Base-by-base conservation (phyloP, 37 sponge, comb jelly and placozoan species). In the Petrosia ficiformis region DNA sequence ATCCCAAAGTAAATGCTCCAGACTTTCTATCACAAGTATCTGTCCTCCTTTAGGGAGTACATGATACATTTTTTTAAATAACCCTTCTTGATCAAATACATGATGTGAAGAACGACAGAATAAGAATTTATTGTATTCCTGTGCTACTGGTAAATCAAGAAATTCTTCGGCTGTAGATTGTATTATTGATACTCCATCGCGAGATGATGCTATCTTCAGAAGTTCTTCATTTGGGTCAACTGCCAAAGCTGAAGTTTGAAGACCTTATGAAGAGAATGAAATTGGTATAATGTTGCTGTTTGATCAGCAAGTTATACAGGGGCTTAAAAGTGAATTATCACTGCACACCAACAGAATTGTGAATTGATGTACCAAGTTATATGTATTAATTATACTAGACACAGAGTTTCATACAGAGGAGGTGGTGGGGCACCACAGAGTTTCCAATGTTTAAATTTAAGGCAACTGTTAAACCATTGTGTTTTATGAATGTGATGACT, bases 101-200 rank as follows among this genome's bases (percentile, higher is more conserved):
- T 67, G 68, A 29, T 67, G 8, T 2, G 36, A 2, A 67, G 36
- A 67, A 24, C 32, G 68, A 29, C 31, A 29, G 34, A 67, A 35
- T 1, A 67, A 37, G 2, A 67, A 35, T 37, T 10, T 67, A 4
- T 67, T 67, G 68, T 67, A 67, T n/a, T 67, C 34, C 32, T 29
- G 36, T 1, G 68, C 10, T 4, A 67, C 68, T n/a, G n/a, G n/a
- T n/a, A n/a, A n/a, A n/a, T n/a, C n/a, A n/a, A n/a, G n/a, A 67
- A 67, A 67, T 37, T 67, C 68, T 33, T 67, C 34, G 24, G 4
- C 68, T 4, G 68, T 67, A 10, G 68, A 33, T 2, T 35, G 68
- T 33, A 67, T 31, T 29, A 33, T 29, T 2, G 1, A 3, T 24
- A 67, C 68, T 3, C 68, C 68, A 2, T 67, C 68, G 36, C 34